Base-by-base conservation (phyloP, 37 sponge, comb jelly and placozoan genomes). In the Oscarella lobularis region DNA sequence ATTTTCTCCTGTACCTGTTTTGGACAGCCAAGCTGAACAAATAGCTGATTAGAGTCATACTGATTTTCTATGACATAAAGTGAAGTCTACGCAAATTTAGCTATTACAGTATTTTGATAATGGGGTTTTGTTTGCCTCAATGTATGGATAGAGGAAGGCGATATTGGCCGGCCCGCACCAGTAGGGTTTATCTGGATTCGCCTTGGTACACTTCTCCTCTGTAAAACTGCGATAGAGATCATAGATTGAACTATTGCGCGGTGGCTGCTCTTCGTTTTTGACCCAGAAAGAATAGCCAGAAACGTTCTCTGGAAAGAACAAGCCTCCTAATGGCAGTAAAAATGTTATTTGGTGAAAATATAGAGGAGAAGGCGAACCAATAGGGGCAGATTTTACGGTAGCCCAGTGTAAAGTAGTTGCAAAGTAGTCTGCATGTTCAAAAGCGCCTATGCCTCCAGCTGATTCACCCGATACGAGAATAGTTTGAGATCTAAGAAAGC, bases 371-470 rank as follows among this genome's bases (percentile, higher is more conserved):
- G n/a, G n/a, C 71, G 31, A 34, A 68, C 71, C 71, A 29, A 29
- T 4, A 34, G 71, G 71, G 4, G 31, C 31, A 4, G 29, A 4
- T 68, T 14, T 4, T 5, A 68, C 71, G 6, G 29, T 5, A 5
- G 71, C 71, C 71, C 31, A 29, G 6, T 4, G 71, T 34, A 68
- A 20, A 4, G 5, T 14, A 5, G 6, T 4, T 4, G 71, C 6
- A 68, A 68, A 68, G 71, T 34, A 68, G 71, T 68, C 71, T 4
- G 31, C 71, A 68, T 68, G 71, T 35, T 68, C 71, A 14, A 68
- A 68, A 30, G 71, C 71, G 5, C 71, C 71, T 30, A 68, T 68
- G 71, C 71, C 71, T 5, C 71, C 71, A 30, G 71, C 71, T 34
- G 71, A 68, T 14, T 20, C 71, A 5, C 71, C 71, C 4, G 29